A percentile compares a stretch with the other conserved stretches of the same genome.
Conservation (phyloP, 37 sponge, comb jelly and placozoan genomes). For the Ephydatia muelleri region DNA sequence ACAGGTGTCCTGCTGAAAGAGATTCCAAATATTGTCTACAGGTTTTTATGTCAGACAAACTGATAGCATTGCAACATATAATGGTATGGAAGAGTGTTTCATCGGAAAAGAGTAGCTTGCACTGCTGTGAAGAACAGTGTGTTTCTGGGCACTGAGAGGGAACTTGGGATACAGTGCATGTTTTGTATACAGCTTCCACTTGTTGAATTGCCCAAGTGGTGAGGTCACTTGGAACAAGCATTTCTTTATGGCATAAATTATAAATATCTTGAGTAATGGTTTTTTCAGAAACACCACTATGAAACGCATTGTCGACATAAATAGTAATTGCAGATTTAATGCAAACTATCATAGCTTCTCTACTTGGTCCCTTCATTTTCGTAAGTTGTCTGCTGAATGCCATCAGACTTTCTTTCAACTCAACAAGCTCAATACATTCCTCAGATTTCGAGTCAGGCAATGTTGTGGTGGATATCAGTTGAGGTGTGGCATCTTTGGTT, state of each 20-base stretch:
- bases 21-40: neutral
- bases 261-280: neutral
- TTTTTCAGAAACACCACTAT: neutral
- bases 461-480: no score
- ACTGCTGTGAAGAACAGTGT: neutral
- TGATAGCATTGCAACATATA: slow-evolving; percentile 44
- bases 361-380: neutral
- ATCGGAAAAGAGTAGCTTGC: slow-evolving; percentile 45
- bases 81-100: slow-evolving; percentile 54
- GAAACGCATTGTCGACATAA: slow-evolving; percentile 12
- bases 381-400: no score
- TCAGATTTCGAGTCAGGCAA: no score
- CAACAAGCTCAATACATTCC: no score
- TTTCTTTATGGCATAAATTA: neutral
- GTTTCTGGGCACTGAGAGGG: neutral
- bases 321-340: neutral
- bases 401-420: no score
- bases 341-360: neutral
- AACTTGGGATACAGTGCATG: neutral
- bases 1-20: neutral
- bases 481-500: no score
- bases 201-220: slow-evolving; percentile 14
- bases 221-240: neutral
- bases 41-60: neutral
- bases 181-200: slow-evolving; percentile 3